phyloP scores from a whole-genome alignment of 2,797 vertebrate genomes.

The Rhyacichthys aspro region DNA sequence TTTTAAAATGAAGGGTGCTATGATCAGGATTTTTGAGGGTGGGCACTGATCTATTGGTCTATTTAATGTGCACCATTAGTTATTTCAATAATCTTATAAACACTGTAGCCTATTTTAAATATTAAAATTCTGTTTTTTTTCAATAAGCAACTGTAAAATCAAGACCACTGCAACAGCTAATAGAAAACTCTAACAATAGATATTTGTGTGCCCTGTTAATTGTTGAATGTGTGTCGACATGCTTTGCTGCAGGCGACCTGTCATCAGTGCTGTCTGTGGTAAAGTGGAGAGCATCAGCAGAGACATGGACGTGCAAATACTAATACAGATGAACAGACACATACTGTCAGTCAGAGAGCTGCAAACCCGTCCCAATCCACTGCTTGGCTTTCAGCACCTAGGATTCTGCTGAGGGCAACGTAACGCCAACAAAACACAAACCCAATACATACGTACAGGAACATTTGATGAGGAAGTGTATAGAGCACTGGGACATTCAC shows the following conservation, averaged over 20 bases:
- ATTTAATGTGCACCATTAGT: no score
- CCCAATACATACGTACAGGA: constrained; percentile 8
- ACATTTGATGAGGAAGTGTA: constrained; percentile 9
- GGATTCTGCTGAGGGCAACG: constrained; percentile 54
- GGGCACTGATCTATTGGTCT: no score
- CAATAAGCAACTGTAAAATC: constrained; percentile 6
- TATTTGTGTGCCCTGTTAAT: constrained; percentile 31
- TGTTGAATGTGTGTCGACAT: constrained; percentile 46
- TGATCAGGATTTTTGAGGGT: no score
- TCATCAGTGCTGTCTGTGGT: constrained; percentile 54
- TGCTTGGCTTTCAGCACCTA: constrained; percentile 61
- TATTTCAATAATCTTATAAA: no score
- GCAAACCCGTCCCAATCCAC: constrained; percentile 62
- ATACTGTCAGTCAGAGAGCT: constrained; percentile 52
- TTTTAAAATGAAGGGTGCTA: no score
- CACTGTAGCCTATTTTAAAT: no score
- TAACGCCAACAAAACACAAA: constrained; percentile 32
- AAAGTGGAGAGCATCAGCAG: constrained; percentile 40
- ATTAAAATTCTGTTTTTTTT: no score
- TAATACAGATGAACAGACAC: constrained; percentile 47
- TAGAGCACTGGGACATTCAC: constrained; percentile 15
- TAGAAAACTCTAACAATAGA: constrained; percentile 21
- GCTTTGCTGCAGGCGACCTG: constrained; percentile 60
- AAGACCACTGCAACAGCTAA: not conserved
- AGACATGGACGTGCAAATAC: constrained; percentile 51